phyloP scores from a whole-genome alignment of 2,797 vertebrate genomes.

The Lemur catta region DNA sequence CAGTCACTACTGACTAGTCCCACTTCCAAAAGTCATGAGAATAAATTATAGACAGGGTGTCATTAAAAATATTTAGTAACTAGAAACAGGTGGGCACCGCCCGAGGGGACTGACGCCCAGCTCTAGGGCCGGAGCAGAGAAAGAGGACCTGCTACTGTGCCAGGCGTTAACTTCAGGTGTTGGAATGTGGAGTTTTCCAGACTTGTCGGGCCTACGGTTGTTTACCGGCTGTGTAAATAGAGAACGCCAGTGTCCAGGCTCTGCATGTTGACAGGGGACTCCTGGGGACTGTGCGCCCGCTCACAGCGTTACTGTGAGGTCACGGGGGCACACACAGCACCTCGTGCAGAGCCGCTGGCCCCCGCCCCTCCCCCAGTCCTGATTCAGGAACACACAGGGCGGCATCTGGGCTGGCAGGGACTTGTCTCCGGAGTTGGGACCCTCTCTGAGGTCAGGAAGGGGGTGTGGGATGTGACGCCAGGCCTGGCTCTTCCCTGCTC shows the following conservation, averaged over 20 bases:
- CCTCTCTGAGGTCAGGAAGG: neutral
- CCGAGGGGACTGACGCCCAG: neutral
- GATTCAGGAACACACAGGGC: neutral
- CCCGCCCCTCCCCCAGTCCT: fast-evolving
- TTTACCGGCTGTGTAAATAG: fast-evolving
- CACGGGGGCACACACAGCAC: fast-evolving
- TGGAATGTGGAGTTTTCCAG: fast-evolving
- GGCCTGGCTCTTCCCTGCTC: neutral
- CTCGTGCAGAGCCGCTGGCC: neutral
- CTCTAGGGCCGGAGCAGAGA: too few relatives aligned
- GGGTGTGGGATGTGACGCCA: neutral
- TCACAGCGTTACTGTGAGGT: neutral
- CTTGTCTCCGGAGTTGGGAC: neutral
- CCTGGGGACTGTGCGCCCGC: fast-evolving
- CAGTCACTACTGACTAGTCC: neutral
- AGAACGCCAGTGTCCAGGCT: neutral
- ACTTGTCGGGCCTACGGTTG: neutral
- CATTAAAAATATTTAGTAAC: neutral
- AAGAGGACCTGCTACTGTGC: fast-evolving
- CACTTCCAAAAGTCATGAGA: neutral
- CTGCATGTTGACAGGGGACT: fast-evolving
- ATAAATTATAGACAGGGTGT: neutral
- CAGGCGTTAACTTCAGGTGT: neutral
- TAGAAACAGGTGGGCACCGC: neutral
- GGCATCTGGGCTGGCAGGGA: fast-evolving